These are phyloP conservation scores for Physella acuta DNA, from an alignment of 1,140 invertebrate species.

Conservation along the genomic window DNA sequence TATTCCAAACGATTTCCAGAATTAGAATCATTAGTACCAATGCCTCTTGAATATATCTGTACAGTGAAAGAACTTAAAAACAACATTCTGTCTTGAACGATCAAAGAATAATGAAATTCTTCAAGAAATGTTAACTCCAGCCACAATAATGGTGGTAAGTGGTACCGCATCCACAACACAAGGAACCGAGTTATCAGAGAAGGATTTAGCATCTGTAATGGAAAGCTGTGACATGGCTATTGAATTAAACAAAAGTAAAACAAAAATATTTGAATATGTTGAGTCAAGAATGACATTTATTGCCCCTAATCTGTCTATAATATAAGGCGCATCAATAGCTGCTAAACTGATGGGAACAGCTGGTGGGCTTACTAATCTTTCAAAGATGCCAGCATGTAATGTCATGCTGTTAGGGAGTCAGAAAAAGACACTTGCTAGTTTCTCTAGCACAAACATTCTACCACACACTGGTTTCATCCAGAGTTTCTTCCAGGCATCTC, in stretches of 20 bases:
- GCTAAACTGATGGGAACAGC: constrained; percentile 98
- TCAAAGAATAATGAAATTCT: constrained; percentile 95
- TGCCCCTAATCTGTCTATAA: constrained; percentile 94
- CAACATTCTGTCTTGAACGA: constrained; percentile 83
- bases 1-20: constrained; percentile 99
- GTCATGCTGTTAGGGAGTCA: constrained; percentile 80
- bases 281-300: constrained; percentile 99
- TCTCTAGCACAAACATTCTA: constrained; percentile 85
- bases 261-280: constrained; percentile 93
- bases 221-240: constrained; percentile 91
- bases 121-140: constrained; percentile 91
- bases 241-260: constrained; percentile 81
- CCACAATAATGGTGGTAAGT: constrained; percentile 99
- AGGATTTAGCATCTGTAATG: constrained; percentile 80
- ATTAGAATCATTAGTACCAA: constrained; percentile 91
- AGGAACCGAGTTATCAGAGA: constrained; percentile 79
- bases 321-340: constrained; percentile 94
- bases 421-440: constrained; percentile 88
- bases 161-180: constrained; percentile 99
- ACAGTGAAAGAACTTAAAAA: constrained; percentile 95
- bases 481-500: no score
- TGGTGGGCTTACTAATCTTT: constrained; percentile 91
- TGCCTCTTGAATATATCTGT: constrained; percentile 85
- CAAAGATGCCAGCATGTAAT: constrained; percentile 98
- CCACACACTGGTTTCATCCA: constrained; percentile 96